A percentile compares a stretch with the other conserved stretches of the same genome.
These are phyloP conservation scores for Exocentrus adspersus DNA, from an alignment of 2,888 invertebrate species.

Conservation along the genomic window DNA sequence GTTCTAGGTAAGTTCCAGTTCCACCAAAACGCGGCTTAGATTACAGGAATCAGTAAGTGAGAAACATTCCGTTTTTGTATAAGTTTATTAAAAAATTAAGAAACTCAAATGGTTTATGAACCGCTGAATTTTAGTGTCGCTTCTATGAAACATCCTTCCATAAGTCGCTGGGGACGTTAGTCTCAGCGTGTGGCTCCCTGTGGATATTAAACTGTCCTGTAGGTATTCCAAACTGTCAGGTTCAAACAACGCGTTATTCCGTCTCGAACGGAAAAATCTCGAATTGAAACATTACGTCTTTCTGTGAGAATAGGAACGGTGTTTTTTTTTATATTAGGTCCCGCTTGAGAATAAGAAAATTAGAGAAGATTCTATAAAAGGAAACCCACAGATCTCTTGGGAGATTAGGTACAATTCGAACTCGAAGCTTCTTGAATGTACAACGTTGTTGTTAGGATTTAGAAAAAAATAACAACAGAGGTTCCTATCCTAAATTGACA, in stretches of 20 bases:
- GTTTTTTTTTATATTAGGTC: not conserved
- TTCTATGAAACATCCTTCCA: not conserved
- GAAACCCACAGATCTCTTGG: not conserved
- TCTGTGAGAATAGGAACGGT: not conserved
- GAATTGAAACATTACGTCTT: constrained; percentile 1
- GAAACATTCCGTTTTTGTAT: no score
- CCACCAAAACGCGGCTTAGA: not conserved
- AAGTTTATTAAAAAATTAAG: no score
- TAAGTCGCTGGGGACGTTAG: not conserved
- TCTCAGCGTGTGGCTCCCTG: not conserved
- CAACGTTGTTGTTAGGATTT: no score
- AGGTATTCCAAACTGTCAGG: not conserved
- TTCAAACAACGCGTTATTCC: constrained; percentile 9
- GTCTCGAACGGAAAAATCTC: not conserved
- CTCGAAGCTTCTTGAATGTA: no score
- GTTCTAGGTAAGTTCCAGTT: not conserved
- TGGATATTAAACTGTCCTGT: not conserved
- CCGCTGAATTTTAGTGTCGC: no score
- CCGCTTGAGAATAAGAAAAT: not conserved
- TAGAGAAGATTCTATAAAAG: not conserved
- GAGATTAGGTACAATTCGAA: no score
- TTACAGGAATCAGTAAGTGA: not conserved
- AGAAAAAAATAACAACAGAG: not conserved
- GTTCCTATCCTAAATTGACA: not conserved
- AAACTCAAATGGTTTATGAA: no score